Conservation (phyloP, 2,113 vertebrate species). For the Phylloscopus trochilus region DNA sequence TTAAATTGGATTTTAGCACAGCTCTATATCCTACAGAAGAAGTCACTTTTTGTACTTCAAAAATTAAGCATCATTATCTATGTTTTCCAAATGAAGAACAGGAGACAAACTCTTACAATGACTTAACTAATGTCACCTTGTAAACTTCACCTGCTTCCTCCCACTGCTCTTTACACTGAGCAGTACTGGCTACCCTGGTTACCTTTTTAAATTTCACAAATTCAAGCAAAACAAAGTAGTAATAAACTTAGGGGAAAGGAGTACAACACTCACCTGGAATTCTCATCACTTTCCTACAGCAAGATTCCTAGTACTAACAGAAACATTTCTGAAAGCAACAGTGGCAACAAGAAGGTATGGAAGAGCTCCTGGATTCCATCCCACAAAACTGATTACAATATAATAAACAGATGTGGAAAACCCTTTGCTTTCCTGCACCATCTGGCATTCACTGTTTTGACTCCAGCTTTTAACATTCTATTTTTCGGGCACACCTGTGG, state of each 20-base stretch:
- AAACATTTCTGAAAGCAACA: neutral
- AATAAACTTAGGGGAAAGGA: neutral
- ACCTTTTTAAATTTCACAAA: neutral
- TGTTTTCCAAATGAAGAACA: neutral
- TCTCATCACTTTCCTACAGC: neutral
- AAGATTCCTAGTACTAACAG: neutral
- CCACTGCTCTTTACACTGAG: neutral
- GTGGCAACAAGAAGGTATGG: rapidly evolving
- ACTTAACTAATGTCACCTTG: neutral
- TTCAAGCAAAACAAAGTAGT: neutral
- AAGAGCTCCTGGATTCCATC: neutral
- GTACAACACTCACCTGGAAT: neutral
- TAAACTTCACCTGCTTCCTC: neutral
- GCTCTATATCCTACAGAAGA: neutral
- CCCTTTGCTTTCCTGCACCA: neutral
- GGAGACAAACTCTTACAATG: neutral
- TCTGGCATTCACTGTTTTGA: neutral
- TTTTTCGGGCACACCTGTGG: neutral
- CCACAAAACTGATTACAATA: neutral
- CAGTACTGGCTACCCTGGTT: neutral
- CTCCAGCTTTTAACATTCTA: neutral
- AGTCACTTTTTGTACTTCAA: neutral
- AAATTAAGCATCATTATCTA: neutral
- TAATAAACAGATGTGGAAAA: neutral
- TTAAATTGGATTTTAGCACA: neutral